phyloP scores from a whole-genome alignment of 2,888 invertebrate species.

The Keiferia lycopersicella region DNA sequence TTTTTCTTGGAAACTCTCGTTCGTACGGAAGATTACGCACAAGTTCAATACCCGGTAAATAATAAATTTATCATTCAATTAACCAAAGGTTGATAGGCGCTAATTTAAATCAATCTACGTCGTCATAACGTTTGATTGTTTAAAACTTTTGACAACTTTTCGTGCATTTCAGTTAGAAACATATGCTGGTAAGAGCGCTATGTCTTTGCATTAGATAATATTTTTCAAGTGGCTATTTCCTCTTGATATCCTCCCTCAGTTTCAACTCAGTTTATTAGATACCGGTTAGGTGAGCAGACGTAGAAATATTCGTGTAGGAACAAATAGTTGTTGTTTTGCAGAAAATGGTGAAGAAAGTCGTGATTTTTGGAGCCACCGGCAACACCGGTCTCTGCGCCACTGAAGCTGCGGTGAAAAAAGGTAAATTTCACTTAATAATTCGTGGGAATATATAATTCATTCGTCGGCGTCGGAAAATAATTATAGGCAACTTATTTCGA shows the following conservation, averaged over 20 bases:
- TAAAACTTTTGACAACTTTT: constrained; percentile 23
- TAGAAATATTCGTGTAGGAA: neutral
- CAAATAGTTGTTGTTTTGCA: constrained; percentile 34
- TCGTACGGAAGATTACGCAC: constrained; percentile 9
- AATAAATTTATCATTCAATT: constrained; percentile 28
- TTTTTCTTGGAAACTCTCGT: neutral
- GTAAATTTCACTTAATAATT: constrained; percentile 62
- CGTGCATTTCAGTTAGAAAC: constrained; percentile 19
- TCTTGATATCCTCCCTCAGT: neutral
- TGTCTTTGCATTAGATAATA: constrained; percentile 28
- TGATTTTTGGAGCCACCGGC: constrained; percentile 92
- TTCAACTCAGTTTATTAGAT: constrained; percentile 21
- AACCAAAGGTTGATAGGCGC: constrained; percentile 8
- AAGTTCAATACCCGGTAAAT: constrained; percentile 24
- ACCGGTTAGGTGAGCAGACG: constrained; percentile 20
- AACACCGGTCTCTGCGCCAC: constrained; percentile 90
- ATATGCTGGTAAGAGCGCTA: constrained; percentile 12
- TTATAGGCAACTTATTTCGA: no score
- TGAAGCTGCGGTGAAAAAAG: constrained; percentile 88
- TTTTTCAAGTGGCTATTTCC: constrained; percentile 27
- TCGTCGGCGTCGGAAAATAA: no score
- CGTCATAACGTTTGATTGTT: constrained; percentile 23
- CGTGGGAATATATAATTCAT: neutral
- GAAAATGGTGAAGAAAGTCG: constrained; percentile 86
- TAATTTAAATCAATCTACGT: constrained; percentile 2